Evolutionary conservation across 2,888 invertebrate genomes (phyloP).

Genomic region (Chrysodeixis includens): DNA sequence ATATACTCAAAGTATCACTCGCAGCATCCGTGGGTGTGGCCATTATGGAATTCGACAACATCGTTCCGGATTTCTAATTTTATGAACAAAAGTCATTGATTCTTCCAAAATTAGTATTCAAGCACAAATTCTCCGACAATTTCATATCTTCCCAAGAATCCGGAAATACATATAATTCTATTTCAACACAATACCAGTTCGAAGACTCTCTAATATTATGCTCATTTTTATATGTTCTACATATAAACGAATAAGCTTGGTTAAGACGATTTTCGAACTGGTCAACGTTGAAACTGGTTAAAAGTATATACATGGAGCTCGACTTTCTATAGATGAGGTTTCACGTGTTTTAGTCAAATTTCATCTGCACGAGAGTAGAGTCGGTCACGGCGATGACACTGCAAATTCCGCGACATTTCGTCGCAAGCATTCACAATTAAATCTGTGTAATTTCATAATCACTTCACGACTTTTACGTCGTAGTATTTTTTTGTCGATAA

Average conservation of each 20-base stretch:
- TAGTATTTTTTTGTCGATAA: conserved; percentile 27
- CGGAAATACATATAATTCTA: conserved; percentile 28
- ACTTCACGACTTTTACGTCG: conserved; percentile 22
- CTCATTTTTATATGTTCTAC: conserved; percentile 75
- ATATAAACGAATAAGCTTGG: conserved; percentile 63
- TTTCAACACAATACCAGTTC: conserved; percentile 24
- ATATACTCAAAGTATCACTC: conserved; percentile 15
- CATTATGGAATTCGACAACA: conserved; percentile 3
- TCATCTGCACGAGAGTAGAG: conserved; percentile 64
- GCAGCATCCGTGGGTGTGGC: conserved; percentile 7
- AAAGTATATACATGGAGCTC: conserved; percentile 57
- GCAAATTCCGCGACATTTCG: conserved; percentile 24
- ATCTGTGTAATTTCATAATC: conserved; percentile 9
- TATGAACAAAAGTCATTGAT: background rate
- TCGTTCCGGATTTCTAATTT: conserved; percentile 31
- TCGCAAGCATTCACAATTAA: conserved; percentile 14
- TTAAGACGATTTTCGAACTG: conserved; percentile 58
- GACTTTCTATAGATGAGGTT: conserved; percentile 77
- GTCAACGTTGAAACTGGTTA: conserved; percentile 72
- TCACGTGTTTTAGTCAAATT: conserved; percentile 74
- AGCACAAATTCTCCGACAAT: conserved; percentile 30
- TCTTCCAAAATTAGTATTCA: conserved; percentile 7
- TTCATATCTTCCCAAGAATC: conserved; percentile 17
- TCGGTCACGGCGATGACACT: conserved; percentile 22
- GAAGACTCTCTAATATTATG: conserved; percentile 68